These are phyloP conservation scores for Chanos chanos DNA, from an alignment of 2,797 vertebrate species.

Conservation along the genomic window DNA sequence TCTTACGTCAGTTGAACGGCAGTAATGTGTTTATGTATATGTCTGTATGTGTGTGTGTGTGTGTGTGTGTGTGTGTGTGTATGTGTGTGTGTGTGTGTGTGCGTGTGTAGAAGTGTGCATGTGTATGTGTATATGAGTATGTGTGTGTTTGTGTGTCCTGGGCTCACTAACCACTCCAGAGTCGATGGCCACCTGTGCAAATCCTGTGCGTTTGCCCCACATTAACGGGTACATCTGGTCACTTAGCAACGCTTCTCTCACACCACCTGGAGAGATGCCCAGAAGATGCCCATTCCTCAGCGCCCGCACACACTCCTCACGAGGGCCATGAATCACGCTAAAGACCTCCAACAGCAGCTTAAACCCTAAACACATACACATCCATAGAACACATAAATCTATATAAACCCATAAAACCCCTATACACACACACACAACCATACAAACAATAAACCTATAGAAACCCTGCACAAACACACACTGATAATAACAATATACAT, in stretches of 20 bases:
- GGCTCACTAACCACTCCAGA: slow-evolving; percentile 89
- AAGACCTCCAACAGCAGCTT: slow-evolving; percentile 87
- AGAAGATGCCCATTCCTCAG: slow-evolving; percentile 80
- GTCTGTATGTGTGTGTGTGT: too few relatives aligned
- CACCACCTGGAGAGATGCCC: slow-evolving; percentile 91
- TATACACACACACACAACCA: too few relatives aligned
- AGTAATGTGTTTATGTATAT: too few relatives aligned
- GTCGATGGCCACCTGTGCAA: slow-evolving; percentile 94
- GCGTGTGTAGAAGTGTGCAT: too few relatives aligned
- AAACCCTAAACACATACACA: slow-evolving; percentile 72
- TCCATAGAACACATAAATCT: too few relatives aligned
- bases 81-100: not conserved
- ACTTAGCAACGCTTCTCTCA: slow-evolving; percentile 89
- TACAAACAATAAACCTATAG: too few relatives aligned
- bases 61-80: slow-evolving; percentile 51
- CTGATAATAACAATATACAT: too few relatives aligned
- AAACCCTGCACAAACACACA: too few relatives aligned
- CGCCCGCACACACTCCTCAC: slow-evolving; percentile 88
- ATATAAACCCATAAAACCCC: too few relatives aligned
- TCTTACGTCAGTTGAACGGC: too few relatives aligned
- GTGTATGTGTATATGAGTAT: too few relatives aligned
- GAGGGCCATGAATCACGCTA: slow-evolving; percentile 87
- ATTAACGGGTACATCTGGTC: slow-evolving; percentile 86
- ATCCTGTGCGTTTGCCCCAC: slow-evolving; percentile 90
- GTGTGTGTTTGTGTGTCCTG: too few relatives aligned